Evolutionary conservation across 2,888 invertebrate species (phyloP).

Genomic region (Sarcophaga caerulescens): DNA sequence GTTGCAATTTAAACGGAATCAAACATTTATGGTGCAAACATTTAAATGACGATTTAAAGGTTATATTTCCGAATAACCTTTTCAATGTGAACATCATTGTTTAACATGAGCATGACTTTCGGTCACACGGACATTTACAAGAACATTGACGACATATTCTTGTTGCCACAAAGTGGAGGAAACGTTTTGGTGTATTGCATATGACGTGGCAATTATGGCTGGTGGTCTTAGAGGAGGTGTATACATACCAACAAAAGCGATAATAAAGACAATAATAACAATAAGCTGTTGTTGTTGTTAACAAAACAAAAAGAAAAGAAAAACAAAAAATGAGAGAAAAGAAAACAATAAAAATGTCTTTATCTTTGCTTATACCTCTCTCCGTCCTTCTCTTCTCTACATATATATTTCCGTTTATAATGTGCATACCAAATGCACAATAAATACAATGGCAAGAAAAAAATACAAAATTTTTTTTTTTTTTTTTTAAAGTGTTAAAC

Average conservation of each 20-base stretch:
- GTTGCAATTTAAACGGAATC: too few species aligned
- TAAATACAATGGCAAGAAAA: background rate
- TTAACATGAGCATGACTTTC: background rate
- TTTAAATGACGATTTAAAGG: too few species aligned
- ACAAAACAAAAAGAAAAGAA: background rate
- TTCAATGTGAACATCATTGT: background rate
- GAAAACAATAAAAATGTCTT: background rate
- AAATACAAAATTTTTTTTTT: background rate
- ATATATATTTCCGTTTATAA: background rate
- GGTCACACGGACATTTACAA: background rate
- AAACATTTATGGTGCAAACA: too few species aligned
- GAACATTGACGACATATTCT: background rate
- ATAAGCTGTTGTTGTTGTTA: conserved; percentile 25
- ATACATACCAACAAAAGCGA: conserved; percentile 12
- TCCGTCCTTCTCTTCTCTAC: background rate
- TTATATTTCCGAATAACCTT: background rate
- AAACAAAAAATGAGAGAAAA: background rate
- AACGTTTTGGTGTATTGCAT: background rate
- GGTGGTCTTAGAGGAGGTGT: background rate
- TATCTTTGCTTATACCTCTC: too few species aligned
- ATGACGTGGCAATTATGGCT: background rate
- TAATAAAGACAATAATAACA: conserved; percentile 28
- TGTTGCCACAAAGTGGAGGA: background rate
- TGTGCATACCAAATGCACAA: background rate
- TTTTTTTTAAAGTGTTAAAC: conserved; percentile 42